Evolutionary conservation across 1,140 invertebrate genomes (phyloP).

Genomic region (Orius laevigatus): DNA sequence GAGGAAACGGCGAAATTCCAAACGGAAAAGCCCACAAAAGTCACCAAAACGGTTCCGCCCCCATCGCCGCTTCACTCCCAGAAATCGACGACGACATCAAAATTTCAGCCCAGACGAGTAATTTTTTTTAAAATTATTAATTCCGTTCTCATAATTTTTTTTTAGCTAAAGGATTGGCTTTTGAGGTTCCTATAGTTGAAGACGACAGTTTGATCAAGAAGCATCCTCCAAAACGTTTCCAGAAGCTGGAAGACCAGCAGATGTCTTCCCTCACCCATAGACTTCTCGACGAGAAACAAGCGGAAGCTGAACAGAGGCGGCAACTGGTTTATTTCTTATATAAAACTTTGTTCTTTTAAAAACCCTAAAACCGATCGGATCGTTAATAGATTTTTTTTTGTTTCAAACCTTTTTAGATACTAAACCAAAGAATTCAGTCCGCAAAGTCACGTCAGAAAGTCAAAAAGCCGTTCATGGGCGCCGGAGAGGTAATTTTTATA

Average conservation of each 20-base stretch:
- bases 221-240: slow-evolving; percentile 39
- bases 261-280: slow-evolving; percentile 34
- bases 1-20: too few species aligned
- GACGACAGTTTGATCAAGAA: slow-evolving; percentile 30
- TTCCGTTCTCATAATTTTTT: too few species aligned
- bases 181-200: slow-evolving; percentile 41
- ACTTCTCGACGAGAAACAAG: slow-evolving; percentile 45
- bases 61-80: too few species aligned
- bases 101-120: too few species aligned
- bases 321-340: slow-evolving; percentile 18
- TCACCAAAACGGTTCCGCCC: too few species aligned
- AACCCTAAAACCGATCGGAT: background rate
- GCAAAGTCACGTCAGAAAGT: slow-evolving; percentile 17
- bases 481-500: slow-evolving; percentile 11
- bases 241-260: slow-evolving; percentile 38
- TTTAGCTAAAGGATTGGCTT: slow-evolving; percentile 38
- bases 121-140: too few species aligned
- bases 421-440: slow-evolving; percentile 20
- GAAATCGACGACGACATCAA: too few species aligned
- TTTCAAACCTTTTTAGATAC: slow-evolving; percentile 16
- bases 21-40: too few species aligned
- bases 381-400: background rate
- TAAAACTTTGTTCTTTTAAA: background rate
- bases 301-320: slow-evolving; percentile 45
- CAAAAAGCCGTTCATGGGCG: slow-evolving; percentile 7